Evolutionary conservation across 1,140 invertebrate genomes (phyloP).

Genomic region (Hirudo medicinalis): DNA sequence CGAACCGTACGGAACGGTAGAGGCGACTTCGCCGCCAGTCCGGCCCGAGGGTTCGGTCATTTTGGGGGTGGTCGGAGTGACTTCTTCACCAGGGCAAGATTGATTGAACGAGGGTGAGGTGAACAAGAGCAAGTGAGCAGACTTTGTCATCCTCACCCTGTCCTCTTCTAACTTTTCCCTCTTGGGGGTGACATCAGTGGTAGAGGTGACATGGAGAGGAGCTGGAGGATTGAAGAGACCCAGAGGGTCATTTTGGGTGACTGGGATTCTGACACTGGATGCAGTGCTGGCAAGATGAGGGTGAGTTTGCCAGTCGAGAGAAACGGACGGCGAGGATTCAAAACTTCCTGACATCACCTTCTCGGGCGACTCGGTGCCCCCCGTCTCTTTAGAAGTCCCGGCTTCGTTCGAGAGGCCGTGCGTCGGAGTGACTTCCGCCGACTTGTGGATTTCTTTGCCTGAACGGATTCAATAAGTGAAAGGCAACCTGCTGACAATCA

Average conservation of each 20-base stretch:
- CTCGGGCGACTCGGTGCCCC: no score
- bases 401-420: not conserved
- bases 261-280: conserved; percentile 51
- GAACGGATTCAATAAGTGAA: not conserved
- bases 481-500: not conserved
- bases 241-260: conserved; percentile 76
- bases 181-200: not conserved
- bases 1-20: conserved; percentile 41
- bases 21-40: conserved; percentile 48
- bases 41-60: conserved; percentile 13
- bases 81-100: not conserved
- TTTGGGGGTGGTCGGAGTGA: not conserved
- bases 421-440: not conserved
- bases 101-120: conserved; percentile 3
- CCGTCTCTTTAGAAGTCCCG: not conserved
- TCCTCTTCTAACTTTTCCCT: not conserved
- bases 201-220: conserved; percentile 12
- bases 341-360: no score
- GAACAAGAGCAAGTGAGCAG: not conserved
- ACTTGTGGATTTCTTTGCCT: conserved; percentile 8
- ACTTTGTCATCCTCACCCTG: not conserved
- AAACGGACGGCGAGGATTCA: not conserved
- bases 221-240: conserved; percentile 52
- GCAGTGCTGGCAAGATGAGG: conserved; percentile 21
- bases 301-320: not conserved